Evolutionary conservation across 2,113 vertebrate species (phyloP).

Genomic region (Thinocorus orbignyianus): DNA sequence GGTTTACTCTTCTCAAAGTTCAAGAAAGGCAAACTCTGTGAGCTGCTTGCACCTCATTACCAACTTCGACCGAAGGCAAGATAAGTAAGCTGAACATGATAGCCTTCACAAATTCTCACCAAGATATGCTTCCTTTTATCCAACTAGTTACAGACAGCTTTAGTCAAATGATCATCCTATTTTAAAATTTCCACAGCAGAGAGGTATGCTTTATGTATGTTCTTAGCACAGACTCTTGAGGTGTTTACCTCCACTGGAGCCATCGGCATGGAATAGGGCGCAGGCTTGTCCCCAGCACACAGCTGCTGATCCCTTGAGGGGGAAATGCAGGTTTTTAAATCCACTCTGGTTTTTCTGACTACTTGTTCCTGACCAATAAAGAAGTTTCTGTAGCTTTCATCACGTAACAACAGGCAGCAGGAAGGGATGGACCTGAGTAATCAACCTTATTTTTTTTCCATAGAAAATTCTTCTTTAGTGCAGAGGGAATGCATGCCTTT

Average conservation of each 20-base stretch:
- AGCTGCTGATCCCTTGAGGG: neutral
- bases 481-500: neutral
- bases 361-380: neutral
- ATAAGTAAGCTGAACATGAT: neutral
- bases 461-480: neutral
- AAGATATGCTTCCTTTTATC: neutral
- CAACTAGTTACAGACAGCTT: neutral
- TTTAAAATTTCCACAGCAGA: neutral
- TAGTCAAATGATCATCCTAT: neutral
- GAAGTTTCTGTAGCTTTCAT: neutral
- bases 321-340: neutral
- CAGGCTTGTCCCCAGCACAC: neutral
- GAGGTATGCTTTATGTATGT: neutral
- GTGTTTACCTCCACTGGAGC: neutral
- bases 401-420: neutral
- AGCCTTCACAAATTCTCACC: neutral
- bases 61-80: neutral
- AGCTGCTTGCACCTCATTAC: neutral
- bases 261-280: fast-evolving
- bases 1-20: neutral
- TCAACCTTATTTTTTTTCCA: neutral
- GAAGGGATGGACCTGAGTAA: neutral
- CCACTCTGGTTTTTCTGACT: neutral
- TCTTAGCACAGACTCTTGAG: neutral
- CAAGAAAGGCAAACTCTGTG: neutral